Percentiles rank a stretch among this genome's conserved stretches.
Evolutionary conservation across 2,797 vertebrate genomes (phyloP).

Genomic region (Poeciliopsis infans): DNA sequence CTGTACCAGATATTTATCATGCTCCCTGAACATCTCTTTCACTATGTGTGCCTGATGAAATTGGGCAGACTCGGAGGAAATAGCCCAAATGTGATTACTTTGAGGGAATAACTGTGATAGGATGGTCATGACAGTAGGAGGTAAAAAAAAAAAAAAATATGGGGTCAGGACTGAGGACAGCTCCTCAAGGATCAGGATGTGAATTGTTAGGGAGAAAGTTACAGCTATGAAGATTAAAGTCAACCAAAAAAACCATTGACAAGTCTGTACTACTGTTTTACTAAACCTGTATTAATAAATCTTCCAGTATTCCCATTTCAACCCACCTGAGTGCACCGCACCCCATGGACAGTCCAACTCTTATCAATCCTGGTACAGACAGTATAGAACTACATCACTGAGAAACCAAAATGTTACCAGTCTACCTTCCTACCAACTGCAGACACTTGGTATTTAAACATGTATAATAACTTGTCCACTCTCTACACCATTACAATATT

Average conservation of each 20-base stretch:
- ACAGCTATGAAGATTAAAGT: no score
- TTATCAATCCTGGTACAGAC: background rate
- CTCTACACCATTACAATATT: background rate
- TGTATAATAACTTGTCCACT: background rate
- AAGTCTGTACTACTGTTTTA: background rate
- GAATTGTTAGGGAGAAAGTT: no score
- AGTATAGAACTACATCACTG: background rate
- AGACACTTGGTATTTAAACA: background rate
- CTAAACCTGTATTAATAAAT: background rate
- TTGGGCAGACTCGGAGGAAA: background rate
- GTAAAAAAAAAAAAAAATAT: background rate
- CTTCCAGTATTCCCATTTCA: background rate
- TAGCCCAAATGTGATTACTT: background rate
- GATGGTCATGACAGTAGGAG: background rate
- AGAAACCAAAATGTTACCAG: background rate
- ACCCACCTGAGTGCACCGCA: background rate
- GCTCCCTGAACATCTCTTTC: background rate
- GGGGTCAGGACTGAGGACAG: no score
- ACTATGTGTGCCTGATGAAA: background rate
- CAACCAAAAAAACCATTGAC: background rate
- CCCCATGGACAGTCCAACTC: background rate
- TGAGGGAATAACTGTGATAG: background rate
- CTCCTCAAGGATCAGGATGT: no score
- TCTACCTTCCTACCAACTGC: background rate
- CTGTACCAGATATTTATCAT: background rate